Percentiles rank a stretch among this genome's conserved stretches.
Conservation (phyloP, 2,113 vertebrate genomes). For the Oreotrochilus melanogaster region DNA sequence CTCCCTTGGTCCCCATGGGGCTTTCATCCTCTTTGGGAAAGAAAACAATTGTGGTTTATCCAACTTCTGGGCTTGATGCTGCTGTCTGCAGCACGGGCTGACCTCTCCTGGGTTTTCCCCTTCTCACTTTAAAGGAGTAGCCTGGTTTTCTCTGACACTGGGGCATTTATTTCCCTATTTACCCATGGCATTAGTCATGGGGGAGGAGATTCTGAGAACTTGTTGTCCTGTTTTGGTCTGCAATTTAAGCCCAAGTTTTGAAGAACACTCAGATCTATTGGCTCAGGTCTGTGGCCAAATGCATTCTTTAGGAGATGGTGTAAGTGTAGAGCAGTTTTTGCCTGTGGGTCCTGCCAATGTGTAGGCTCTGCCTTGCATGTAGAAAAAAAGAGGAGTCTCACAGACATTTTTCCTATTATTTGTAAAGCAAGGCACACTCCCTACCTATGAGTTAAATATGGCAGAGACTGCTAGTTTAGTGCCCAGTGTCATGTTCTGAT, state of each 20-base stretch:
- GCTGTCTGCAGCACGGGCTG: background rate
- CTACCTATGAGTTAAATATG: background rate
- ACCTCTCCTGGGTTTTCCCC: background rate
- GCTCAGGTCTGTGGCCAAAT: background rate
- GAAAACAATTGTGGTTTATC: fast-evolving
- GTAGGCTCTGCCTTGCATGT: background rate
- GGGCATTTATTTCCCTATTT: background rate
- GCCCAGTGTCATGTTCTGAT: background rate
- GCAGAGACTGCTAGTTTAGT: background rate
- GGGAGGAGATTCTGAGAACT: background rate
- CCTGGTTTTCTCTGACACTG: background rate
- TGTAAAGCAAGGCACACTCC: background rate
- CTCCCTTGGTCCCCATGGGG: background rate
- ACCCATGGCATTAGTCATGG: fast-evolving
- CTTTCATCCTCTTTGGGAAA: background rate
- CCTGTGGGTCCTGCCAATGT: background rate
- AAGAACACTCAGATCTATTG: background rate
- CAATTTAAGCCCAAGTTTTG: background rate
- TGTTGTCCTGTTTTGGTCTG: fast-evolving
- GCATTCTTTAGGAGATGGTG: background rate
- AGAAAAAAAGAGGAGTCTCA: background rate
- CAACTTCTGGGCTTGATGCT: background rate
- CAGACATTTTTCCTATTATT: background rate
- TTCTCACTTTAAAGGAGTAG: background rate
- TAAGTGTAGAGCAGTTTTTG: background rate